A percentile compares a stretch with the other conserved stretches of the same genome.
Conservation (phyloP, 2,797 vertebrate species). For the Epinephelus coioides region DNA sequence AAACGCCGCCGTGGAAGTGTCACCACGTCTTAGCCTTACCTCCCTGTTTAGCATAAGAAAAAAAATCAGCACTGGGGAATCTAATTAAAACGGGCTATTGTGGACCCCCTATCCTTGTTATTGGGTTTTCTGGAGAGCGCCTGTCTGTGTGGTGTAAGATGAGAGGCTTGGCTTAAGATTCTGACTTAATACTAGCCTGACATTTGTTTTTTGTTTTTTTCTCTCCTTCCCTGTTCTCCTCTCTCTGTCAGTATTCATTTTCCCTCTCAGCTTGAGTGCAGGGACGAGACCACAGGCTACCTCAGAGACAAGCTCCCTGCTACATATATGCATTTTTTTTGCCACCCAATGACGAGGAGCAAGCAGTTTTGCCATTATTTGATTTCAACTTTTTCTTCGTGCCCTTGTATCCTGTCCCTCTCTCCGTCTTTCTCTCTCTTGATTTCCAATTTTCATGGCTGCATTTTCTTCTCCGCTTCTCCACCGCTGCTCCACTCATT, state of each 20-base stretch:
- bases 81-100: constrained; percentile 75
- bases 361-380: constrained; percentile 54
- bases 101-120: constrained; percentile 56
- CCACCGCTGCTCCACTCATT: constrained; percentile 53
- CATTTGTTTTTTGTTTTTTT: constrained; percentile 60
- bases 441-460: constrained; percentile 59
- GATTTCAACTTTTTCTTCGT: constrained; percentile 35
- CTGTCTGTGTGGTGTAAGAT: constrained; percentile 54
- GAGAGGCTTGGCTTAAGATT: constrained; percentile 66
- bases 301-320: constrained; percentile 60
- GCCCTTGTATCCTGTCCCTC: constrained; percentile 26
- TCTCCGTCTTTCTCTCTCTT: constrained; percentile 34
- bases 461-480: constrained; percentile 59
- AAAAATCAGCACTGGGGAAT: constrained; percentile 66
- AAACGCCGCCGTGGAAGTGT: constrained; percentile 60
- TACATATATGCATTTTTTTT: constrained; percentile 39
- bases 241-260: constrained; percentile 75
- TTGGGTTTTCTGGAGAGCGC: constrained; percentile 64
- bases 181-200: constrained; percentile 66
- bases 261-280: constrained; percentile 68
- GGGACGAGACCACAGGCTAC: constrained; percentile 66
- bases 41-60: constrained; percentile 67
- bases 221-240: constrained; percentile 38
- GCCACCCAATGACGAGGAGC: constrained; percentile 46
- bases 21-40: constrained; percentile 54